Evolutionary conservation across 2,113 vertebrate species (phyloP).

Genomic region (Castor canadensis): DNA sequence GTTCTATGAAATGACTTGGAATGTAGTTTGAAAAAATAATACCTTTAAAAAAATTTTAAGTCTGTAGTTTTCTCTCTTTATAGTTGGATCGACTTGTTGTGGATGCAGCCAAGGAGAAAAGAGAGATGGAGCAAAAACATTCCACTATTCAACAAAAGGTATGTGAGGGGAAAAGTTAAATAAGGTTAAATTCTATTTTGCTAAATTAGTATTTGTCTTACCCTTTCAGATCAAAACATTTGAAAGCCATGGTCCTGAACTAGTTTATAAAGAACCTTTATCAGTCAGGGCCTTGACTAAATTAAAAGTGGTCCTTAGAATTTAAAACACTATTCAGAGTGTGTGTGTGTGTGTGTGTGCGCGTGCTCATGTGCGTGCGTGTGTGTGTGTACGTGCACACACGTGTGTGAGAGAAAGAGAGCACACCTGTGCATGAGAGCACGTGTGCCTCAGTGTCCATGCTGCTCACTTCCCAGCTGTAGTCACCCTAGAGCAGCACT

Average conservation of each 20-base stretch:
- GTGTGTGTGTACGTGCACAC: too few species aligned
- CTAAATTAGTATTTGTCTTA: background rate
- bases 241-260: conserved; percentile 3
- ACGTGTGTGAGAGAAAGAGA: too few species aligned
- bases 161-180: conserved; percentile 51
- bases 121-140: conserved; percentile 97
- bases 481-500: too few species aligned
- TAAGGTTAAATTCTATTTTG: conserved; percentile 16
- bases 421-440: background rate
- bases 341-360: background rate
- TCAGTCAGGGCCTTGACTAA: background rate
- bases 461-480: background rate
- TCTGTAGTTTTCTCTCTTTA: conserved; percentile 73
- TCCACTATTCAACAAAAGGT: conserved; percentile 99
- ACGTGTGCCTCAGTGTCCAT: background rate
- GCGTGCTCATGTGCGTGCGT: too few species aligned
- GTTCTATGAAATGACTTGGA: conserved; percentile 54
- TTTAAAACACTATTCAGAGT: conserved; percentile 3
- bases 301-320: conserved; percentile 9
- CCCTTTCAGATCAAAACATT: conserved; percentile 39
- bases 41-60: conserved; percentile 59
- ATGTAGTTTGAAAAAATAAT: conserved; percentile 51
- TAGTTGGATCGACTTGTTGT: conserved; percentile 97
- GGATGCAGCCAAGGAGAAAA: conserved; percentile 96
- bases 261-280: background rate